Evolutionary conservation across 2,888 invertebrate species (phyloP), one percentile per base, ranked within the genome.

Genomic region (Eudasyphora cyanicolor): DNA sequence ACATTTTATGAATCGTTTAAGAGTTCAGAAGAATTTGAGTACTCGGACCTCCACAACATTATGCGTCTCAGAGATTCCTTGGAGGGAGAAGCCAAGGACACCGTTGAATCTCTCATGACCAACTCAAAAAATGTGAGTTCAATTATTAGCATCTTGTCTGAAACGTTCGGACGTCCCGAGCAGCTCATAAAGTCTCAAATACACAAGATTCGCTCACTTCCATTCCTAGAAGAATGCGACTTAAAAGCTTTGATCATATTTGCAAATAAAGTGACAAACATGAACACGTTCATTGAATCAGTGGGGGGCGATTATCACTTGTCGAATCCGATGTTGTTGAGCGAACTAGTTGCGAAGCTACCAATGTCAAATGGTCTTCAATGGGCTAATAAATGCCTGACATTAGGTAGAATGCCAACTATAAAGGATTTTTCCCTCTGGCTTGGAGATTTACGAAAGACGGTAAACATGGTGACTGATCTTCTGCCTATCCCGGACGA

Each of bases 261-360:
- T 45, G 74, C 77, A 1, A 82, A 67, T n/a, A 82, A 42, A 32
- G 70, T 84, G 4, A 54, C 38, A 4, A 82, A 84, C 51, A 75
- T 85, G 70, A 24, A 32, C 49, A 27, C 42, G 35, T 24, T 45
- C 32, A 19, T 35, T 5, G 60, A 79, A 19, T 17, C 19, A 29
- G 21, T 67, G n/a, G 32, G 71, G 6, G 78, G 78, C 3, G 17
- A 5, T 49, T 49, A 76, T 21, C 71, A 71, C 32, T 32, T 77
- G 1, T 21, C 10, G 1, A 82, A 71, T 32, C 82, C 79, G 0
- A 71, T 73, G 0, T 45, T 82, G 19, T 14, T 82, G 0, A 79
- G 73, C 17, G 79, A 79, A 64, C 42, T 79, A 7, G 42, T 79
- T 49, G 32, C 67, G 1, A 79, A 82, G 27, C 38, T 79, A 17